Evolutionary conservation across 2,797 vertebrate genomes (phyloP), one percentile per base, ranked within the genome.

Genomic region (Cirrhinus molitorella): DNA sequence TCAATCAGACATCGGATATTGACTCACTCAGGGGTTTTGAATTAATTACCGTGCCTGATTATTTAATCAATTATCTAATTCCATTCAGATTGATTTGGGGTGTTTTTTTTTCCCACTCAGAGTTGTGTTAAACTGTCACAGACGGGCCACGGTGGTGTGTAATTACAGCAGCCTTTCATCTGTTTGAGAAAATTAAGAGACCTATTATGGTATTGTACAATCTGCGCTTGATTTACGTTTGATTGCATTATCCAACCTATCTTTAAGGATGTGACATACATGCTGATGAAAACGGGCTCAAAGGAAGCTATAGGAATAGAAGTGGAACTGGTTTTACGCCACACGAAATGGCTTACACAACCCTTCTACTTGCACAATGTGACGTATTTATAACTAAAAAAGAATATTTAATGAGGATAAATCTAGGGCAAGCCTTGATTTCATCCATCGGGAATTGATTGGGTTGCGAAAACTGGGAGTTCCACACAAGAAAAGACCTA

Each of bases 61-160:
- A 92, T 89, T 92, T 93, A 93, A 94, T 95, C 92, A 92, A 93
- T 94, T 94, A 94, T 93, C 91, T 92, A 91, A 90, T 93, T 94
- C 91, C 88, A 92, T 94, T 94, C 93, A 91, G 85, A 87, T 89
- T 88, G 85, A 91, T 93, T 93, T 83, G 71, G 74, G 85, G 53
- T 70, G 85, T 86, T 87, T 91, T 85, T 14, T 88, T 87, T 79
- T 55, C 85, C 88, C 86, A 91, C 90, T 89, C 79, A 76, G 53
- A 80, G 86, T 67, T 66, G 65, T 75, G 78, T 81, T 84, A 86
- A 86, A 67, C 85, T 67, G 83, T 89, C 85, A 85, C 63, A 73
- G 89, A 90, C 91, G 53, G 78, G 82, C 85, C 89, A 89, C 86
- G 91, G 88, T 84, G 88, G 86, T 55, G 91, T 89, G 92, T 94